Evolutionary conservation across 2,888 invertebrate species (phyloP).

Genomic region (Nysson spinosus): DNA sequence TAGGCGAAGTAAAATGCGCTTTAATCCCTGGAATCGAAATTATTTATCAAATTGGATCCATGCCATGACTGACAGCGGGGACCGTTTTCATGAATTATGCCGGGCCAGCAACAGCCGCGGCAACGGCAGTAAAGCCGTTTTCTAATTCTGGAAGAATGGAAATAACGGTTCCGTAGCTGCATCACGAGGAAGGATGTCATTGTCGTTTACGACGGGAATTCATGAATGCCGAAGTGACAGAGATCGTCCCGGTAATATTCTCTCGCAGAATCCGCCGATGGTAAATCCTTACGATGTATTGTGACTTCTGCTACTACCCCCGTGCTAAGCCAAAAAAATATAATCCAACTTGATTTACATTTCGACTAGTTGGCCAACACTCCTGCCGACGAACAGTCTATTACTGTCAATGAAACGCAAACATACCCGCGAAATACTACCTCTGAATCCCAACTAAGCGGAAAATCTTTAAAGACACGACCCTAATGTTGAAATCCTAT

Average conservation of each 20-base stretch:
- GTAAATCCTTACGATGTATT: conserved; percentile 49
- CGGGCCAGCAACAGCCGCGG: neutral
- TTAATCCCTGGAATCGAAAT: conserved; percentile 20
- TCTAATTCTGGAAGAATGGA: conserved; percentile 44
- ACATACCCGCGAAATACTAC: conserved; percentile 27
- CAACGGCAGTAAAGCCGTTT: conserved; percentile 18
- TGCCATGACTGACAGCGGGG: conserved; percentile 20
- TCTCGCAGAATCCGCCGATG: conserved; percentile 23
- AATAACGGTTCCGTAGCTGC: conserved; percentile 27
- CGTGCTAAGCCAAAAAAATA: conserved; percentile 42
- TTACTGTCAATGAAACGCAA: conserved; percentile 58
- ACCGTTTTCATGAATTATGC: conserved; percentile 28
- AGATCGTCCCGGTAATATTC: conserved; percentile 16
- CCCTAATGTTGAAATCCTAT: no score
- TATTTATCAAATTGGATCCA: conserved; percentile 42
- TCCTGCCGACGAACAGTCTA: conserved; percentile 45
- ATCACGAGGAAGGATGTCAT: conserved; percentile 31
- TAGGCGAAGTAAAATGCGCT: neutral
- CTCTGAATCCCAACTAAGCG: no score
- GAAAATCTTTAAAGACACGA: no score
- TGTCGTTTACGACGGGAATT: conserved; percentile 53
- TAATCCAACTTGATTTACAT: conserved; percentile 52
- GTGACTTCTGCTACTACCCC: conserved; percentile 45
- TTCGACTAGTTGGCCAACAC: conserved; percentile 22
- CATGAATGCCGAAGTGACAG: conserved; percentile 35